Conservation (phyloP, 2,888 invertebrate genomes). For the Rhyacophila evoluta region DNA sequence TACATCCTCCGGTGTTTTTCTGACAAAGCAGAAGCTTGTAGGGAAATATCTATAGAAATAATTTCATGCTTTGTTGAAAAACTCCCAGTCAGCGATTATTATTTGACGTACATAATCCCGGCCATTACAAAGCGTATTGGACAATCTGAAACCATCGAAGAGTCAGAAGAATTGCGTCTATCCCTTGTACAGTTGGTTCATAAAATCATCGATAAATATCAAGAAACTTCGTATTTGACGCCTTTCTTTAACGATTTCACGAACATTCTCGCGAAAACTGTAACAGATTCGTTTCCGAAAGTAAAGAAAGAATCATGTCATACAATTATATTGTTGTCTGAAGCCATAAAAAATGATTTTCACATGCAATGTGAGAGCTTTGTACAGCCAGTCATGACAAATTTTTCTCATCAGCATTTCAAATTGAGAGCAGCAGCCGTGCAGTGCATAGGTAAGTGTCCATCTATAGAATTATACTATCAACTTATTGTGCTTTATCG, state of each 20-base stretch:
- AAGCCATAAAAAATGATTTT: slow-evolving; percentile 76
- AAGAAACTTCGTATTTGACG: slow-evolving; percentile 70
- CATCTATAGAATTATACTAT: too few species aligned
- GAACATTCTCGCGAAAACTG: slow-evolving; percentile 77
- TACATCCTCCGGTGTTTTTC: slow-evolving; percentile 65
- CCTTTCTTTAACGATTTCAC: slow-evolving; percentile 83
- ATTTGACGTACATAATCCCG: slow-evolving; percentile 81
- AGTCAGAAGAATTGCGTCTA: slow-evolving; percentile 84
- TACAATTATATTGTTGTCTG: slow-evolving; percentile 76
- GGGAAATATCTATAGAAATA: slow-evolving; percentile 71
- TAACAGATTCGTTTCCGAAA: slow-evolving; percentile 83
- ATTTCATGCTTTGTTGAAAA: slow-evolving; percentile 70
- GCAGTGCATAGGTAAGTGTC: slow-evolving; percentile 79
- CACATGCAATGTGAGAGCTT: slow-evolving; percentile 80
- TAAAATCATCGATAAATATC: slow-evolving; percentile 75
- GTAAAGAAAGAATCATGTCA: slow-evolving; percentile 84
- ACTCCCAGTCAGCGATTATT: slow-evolving; percentile 77
- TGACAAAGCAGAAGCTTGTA: slow-evolving; percentile 75
- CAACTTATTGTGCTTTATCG: too few species aligned
- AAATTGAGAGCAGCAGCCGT: slow-evolving; percentile 82
- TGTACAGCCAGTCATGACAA: slow-evolving; percentile 78
- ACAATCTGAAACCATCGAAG: slow-evolving; percentile 76
- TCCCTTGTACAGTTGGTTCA: slow-evolving; percentile 76
- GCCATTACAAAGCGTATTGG: slow-evolving; percentile 83
- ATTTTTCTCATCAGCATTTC: slow-evolving; percentile 86